phyloP scores from a whole-genome alignment of 2,113 vertebrate genomes.

The Chaenogobius annularis region DNA sequence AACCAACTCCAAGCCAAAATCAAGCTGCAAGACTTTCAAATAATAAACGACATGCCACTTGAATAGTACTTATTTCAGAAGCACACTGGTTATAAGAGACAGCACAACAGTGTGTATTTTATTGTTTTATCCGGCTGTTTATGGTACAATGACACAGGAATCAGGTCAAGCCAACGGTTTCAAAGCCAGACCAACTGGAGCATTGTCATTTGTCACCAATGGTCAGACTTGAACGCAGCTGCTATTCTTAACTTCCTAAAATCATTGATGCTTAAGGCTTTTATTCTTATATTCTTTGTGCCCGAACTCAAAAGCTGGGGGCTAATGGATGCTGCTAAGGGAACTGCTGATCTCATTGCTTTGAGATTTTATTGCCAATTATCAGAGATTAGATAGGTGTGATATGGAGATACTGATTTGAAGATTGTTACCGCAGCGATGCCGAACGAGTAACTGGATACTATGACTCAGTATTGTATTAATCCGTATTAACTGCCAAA shows the following conservation, averaged over 20 bases:
- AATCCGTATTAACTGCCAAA: background rate
- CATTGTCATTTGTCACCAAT: slow-evolving; percentile 1
- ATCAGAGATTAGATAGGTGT: background rate
- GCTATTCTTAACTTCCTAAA: background rate
- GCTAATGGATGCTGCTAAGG: background rate
- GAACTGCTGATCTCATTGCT: background rate
- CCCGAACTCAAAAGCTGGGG: background rate
- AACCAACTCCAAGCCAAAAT: too few species aligned
- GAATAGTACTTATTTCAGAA: slow-evolving; percentile 4
- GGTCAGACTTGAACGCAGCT: background rate
- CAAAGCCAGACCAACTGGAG: background rate
- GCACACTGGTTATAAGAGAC: background rate
- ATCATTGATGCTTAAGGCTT: background rate
- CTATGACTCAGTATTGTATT: background rate
- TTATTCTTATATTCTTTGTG: background rate
- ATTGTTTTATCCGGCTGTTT: background rate
- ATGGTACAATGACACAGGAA: background rate
- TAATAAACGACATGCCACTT: background rate
- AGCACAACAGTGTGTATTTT: background rate
- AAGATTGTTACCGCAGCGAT: background rate
- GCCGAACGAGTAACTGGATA: background rate
- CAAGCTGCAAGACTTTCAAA: background rate
- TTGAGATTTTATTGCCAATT: background rate
- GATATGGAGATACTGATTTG: background rate
- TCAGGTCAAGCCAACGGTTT: background rate